These are phyloP conservation scores for Rattus rattus DNA, from an alignment of 2,113 vertebrate species.

Conservation along the genomic window DNA sequence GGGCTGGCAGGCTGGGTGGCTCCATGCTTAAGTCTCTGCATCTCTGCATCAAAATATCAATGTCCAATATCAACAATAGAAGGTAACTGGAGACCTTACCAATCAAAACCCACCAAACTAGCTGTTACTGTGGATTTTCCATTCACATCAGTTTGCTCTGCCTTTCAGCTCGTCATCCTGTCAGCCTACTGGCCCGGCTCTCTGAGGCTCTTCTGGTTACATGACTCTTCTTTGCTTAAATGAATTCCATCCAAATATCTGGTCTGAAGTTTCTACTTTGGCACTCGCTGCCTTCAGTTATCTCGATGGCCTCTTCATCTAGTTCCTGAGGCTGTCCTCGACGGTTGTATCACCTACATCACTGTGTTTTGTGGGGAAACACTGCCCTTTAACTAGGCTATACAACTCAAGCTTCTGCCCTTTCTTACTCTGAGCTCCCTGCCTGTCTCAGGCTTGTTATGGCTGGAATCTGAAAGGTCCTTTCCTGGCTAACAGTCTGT, in stretches of 20 bases:
- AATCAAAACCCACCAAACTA: background rate
- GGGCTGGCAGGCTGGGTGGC: background rate
- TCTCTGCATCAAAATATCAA: background rate
- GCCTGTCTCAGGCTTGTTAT: background rate
- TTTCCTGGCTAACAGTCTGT: background rate
- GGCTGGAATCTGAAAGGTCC: background rate
- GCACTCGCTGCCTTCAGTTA: background rate
- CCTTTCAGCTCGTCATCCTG: too few relatives aligned
- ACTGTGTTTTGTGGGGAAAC: background rate
- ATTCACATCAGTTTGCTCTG: background rate
- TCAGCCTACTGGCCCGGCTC: background rate
- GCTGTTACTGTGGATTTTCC: background rate
- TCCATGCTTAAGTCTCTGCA: background rate
- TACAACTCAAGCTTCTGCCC: background rate
- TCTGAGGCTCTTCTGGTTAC: background rate
- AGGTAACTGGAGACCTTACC: background rate
- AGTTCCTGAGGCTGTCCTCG: background rate
- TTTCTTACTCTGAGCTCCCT: background rate
- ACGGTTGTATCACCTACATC: background rate
- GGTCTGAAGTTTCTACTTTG: background rate
- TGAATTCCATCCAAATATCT: background rate
- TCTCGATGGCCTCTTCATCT: background rate
- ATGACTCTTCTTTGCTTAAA: background rate
- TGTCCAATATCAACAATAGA: background rate
- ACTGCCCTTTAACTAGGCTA: background rate